These are phyloP conservation scores for Scomber scombrus DNA, from an alignment of 2,113 vertebrate genomes.

Conservation along the genomic window DNA sequence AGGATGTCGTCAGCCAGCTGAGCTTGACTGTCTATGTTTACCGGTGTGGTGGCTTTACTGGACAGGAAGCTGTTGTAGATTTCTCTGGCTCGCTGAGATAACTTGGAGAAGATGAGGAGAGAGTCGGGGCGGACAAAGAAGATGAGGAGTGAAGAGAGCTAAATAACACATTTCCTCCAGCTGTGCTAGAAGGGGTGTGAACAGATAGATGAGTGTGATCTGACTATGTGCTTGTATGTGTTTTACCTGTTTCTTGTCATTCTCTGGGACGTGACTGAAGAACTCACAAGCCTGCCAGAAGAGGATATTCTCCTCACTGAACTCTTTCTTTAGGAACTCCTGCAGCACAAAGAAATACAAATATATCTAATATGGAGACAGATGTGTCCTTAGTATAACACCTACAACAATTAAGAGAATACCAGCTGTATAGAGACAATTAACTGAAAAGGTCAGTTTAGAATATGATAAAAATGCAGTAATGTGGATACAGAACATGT, in stretches of 20 bases:
- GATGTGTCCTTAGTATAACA: no score
- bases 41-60: slow-evolving; percentile 95
- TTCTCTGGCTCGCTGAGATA: slow-evolving; percentile 94
- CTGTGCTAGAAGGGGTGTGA: not conserved
- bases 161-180: not conserved
- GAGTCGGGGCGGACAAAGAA: no score
- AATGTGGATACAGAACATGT: no score
- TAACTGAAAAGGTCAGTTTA: not conserved
- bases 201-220: not conserved
- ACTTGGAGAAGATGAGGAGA: slow-evolving; percentile 73
- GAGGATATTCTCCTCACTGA: slow-evolving; percentile 98
- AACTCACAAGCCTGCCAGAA: slow-evolving; percentile 99
- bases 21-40: slow-evolving; percentile 98
- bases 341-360: slow-evolving; percentile 59
- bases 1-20: slow-evolving; percentile 96
- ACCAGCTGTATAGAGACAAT: not conserved
- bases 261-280: slow-evolving; percentile 93
- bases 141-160: not conserved
- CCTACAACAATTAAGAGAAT: no score
- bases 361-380: not conserved
- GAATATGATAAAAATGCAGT: not conserved
- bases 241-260: slow-evolving; percentile 94
- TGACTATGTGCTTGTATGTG: not conserved
- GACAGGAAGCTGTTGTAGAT: slow-evolving; percentile 97
- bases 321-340: slow-evolving; percentile 98